Evolutionary conservation across 2,797 vertebrate genomes (phyloP).

Genomic region (Chromobotia macracanthus): DNA sequence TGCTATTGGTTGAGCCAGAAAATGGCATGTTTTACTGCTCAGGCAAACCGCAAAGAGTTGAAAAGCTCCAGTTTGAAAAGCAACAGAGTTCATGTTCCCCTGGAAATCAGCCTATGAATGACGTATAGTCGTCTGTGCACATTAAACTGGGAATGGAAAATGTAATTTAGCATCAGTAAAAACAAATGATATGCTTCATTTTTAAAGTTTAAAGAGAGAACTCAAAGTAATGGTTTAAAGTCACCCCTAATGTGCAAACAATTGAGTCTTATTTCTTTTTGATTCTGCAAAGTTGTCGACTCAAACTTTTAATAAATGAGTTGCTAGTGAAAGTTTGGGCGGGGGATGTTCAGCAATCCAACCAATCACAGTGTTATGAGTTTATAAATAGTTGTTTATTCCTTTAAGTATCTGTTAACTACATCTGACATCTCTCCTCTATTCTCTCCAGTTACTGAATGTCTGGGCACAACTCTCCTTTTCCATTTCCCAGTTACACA

Average conservation of each 20-base stretch:
- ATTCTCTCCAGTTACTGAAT: too few relatives aligned
- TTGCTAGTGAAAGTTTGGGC: background rate
- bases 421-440: background rate
- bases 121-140: background rate
- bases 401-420: background rate
- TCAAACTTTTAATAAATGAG: background rate
- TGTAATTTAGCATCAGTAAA: background rate
- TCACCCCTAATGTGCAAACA: background rate
- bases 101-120: background rate
- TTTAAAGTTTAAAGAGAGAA: background rate
- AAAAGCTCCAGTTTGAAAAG: background rate
- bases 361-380: background rate
- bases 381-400: background rate
- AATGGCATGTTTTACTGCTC: background rate
- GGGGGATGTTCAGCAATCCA: background rate
- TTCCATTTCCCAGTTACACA: background rate
- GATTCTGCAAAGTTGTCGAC: background rate
- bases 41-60: background rate
- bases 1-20: background rate
- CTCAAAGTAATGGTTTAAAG: background rate
- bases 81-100: background rate
- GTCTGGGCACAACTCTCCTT: too few relatives aligned
- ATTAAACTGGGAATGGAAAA: background rate
- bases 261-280: background rate
- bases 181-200: background rate